Conservation (phyloP, 2,113 vertebrate genomes). For the Phycodurus eques region DNA sequence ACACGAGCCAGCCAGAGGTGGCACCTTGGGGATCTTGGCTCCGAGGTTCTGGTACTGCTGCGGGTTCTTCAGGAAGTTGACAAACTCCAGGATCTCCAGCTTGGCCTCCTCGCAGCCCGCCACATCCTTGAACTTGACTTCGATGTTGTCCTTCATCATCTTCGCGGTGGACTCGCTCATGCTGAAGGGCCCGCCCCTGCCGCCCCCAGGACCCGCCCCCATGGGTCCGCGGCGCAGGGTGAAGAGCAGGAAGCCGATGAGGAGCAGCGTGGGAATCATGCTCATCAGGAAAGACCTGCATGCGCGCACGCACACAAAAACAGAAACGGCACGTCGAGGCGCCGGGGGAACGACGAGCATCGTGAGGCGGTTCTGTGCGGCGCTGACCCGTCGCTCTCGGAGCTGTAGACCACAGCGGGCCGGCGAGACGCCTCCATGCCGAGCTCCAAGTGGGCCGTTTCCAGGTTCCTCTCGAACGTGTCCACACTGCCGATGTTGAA, state of each 20-base stretch:
- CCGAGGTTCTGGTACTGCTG: slow-evolving; percentile 93
- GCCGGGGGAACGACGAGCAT: background rate
- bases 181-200: slow-evolving; percentile 91
- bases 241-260: slow-evolving; percentile 86
- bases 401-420: slow-evolving; percentile 66
- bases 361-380: background rate
- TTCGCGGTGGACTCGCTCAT: slow-evolving; percentile 94
- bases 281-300: slow-evolving; percentile 84
- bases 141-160: slow-evolving; percentile 89
- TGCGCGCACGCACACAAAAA: background rate
- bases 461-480: slow-evolving; percentile 77
- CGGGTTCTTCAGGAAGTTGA: slow-evolving; percentile 95
- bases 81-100: slow-evolving; percentile 97
- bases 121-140: slow-evolving; percentile 94
- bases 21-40: slow-evolving; percentile 95
- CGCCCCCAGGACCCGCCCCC: slow-evolving; percentile 80
- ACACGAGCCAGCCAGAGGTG: background rate
- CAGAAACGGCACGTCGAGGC: background rate
- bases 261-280: slow-evolving; percentile 85
- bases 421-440: slow-evolving; percentile 62
- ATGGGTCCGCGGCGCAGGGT: slow-evolving; percentile 83
- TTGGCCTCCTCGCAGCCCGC: slow-evolving; percentile 96
- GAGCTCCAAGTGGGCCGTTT: slow-evolving; percentile 69
- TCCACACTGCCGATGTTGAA: slow-evolving; percentile 79
- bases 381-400: slow-evolving; percentile 72